phyloP scores from a whole-genome alignment of 2,888 invertebrate species.

The Lycocerus yunnanus region DNA sequence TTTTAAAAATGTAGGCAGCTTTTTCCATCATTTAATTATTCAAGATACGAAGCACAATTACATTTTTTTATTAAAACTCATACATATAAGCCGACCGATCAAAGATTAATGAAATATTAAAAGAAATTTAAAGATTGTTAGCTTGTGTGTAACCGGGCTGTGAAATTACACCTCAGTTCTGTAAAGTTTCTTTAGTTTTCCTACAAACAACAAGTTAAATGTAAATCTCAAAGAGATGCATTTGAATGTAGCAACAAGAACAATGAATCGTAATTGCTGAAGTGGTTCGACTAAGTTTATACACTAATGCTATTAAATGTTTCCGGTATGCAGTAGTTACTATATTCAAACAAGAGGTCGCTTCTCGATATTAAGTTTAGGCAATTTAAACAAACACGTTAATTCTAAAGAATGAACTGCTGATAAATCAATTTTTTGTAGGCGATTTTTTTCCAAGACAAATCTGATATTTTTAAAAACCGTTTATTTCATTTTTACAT shows the following conservation, averaged over 20 bases:
- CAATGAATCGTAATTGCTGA: background rate
- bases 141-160: background rate
- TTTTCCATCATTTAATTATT: too few species aligned
- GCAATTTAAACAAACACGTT: background rate
- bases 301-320: background rate
- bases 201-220: background rate
- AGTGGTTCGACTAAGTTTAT: background rate
- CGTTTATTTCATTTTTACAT: too few species aligned
- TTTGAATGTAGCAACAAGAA: background rate
- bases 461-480: too few species aligned
- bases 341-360: background rate
- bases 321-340: background rate
- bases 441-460: too few species aligned
- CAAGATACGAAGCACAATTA: too few species aligned
- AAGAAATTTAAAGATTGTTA: background rate
- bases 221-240: background rate
- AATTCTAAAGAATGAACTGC: too few species aligned
- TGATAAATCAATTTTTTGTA: too few species aligned
- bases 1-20: too few species aligned
- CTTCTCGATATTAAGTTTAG: background rate
- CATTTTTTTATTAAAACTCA: too few species aligned
- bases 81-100: too few species aligned
- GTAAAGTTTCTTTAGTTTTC: background rate
- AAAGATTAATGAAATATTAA: background rate
- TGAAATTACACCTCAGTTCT: background rate